Conservation (phyloP, 2,113 vertebrate genomes). For the Girardinichthys multiradiatus region DNA sequence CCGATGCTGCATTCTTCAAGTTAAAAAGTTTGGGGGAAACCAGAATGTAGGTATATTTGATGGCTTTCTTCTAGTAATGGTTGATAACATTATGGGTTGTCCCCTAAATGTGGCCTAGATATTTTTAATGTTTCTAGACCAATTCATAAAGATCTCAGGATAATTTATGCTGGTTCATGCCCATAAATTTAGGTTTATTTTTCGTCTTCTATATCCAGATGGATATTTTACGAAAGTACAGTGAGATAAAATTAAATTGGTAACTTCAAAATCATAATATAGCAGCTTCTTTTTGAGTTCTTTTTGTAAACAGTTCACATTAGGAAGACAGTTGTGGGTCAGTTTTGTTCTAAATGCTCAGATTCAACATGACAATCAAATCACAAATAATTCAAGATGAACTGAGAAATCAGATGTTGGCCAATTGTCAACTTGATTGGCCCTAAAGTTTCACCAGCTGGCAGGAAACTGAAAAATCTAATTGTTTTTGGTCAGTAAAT, state of each 20-base stretch:
- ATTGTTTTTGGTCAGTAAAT: too few species aligned
- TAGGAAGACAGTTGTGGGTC: neutral
- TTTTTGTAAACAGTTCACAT: neutral
- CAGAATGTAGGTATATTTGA: too few species aligned
- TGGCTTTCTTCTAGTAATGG: too few species aligned
- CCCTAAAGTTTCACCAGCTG: neutral
- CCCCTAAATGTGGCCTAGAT: too few species aligned
- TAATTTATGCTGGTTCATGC: too few species aligned
- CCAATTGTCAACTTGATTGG: neutral
- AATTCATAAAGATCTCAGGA: too few species aligned
- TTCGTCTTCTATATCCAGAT: neutral
- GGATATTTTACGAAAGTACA: neutral
- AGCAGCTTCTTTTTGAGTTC: neutral
- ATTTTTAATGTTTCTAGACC: too few species aligned
- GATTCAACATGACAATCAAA: neutral
- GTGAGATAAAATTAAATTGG: neutral
- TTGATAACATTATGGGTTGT: too few species aligned
- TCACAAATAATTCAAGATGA: neutral
- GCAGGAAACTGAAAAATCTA: neutral
- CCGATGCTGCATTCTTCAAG: neutral
- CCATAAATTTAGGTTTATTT: neutral
- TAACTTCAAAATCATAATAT: neutral
- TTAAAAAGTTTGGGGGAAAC: neutral
- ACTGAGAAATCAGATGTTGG: neutral
- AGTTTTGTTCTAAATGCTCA: neutral